phyloP scores from a whole-genome alignment of 2,113 vertebrate species.

The Propithecus coquereli region DNA sequence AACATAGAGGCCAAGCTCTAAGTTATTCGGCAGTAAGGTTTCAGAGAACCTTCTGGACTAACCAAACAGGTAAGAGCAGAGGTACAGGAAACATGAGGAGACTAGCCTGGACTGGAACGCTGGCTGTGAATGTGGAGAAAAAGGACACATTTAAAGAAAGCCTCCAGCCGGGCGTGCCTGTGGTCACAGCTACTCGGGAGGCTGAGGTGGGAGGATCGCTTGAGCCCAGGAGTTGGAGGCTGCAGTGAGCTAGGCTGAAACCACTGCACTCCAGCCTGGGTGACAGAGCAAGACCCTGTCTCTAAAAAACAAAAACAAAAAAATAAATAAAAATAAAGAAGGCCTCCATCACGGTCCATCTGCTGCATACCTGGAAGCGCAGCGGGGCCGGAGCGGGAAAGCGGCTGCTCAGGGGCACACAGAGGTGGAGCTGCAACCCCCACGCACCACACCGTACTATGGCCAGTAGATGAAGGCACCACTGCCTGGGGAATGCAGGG shows the following conservation, averaged over 20 bases:
- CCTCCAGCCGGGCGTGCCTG: not conserved
- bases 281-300: too few species aligned
- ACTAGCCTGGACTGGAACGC: not conserved
- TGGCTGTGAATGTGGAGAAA: not conserved
- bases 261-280: too few species aligned
- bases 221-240: too few species aligned
- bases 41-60: not conserved
- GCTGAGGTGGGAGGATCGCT: too few species aligned
- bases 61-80: not conserved
- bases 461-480: not conserved
- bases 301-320: not conserved
- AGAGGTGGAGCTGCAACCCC: not conserved
- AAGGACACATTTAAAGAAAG: not conserved
- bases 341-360: accelerated
- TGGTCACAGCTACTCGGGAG: too few species aligned
- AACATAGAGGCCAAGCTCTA: not conserved
- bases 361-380: too few species aligned
- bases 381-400: accelerated
- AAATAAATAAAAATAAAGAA: not conserved
- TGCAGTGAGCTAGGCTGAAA: too few species aligned
- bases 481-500: not conserved
- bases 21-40: not conserved
- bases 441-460: accelerated
- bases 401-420: not conserved
- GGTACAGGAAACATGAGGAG: too few species aligned